Base-by-base conservation (phyloP, 2,888 invertebrate genomes). In the Eupithecia abbreviata region DNA sequence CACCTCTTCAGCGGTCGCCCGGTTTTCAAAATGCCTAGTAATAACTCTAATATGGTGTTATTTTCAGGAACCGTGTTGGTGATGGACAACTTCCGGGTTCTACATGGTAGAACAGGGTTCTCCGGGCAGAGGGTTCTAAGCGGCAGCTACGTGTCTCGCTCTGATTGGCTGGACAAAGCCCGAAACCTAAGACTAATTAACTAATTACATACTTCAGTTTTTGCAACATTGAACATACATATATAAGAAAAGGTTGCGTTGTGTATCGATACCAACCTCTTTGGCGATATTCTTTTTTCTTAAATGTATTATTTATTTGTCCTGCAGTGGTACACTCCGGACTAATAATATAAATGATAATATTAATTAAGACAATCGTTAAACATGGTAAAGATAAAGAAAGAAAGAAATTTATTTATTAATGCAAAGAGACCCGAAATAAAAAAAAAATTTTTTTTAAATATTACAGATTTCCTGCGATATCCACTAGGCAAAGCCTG, bases 41-140 rank as follows among this genome's bases (percentile, higher is more conserved):
- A n/a, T n/a, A n/a, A n/a, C n/a, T n/a, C n/a, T n/a, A n/a, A n/a
- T 30, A 47, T 65, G 18, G 47, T 72, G 18, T 43, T 58, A 51
- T 68, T 4, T 43, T 42, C 86, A 95, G 98, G 98, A 42, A 95
- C 95, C 15, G 96, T 98, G 12, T 91, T 97, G 80, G 96, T 97
- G 72, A 96, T 98, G 84, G 97, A 98, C 86, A 98, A 98, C 91
- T 98, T 97, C 96, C 94, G 98, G 74, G 94, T 97, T 2, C 90
- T 97, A 2, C 98, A 98, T 84, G 98, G 97, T 0, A 94, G 98
- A 71, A 95, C 96, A 1, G 95, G 95, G 0, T 98, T 97, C 86
- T 95, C 96, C 0, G 98, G 98, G 0, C 91, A 89, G 9, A 95
- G 98, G 65, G 91, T 95, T 41, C 92, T 98, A 85, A 95, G 96